Conservation (phyloP, 2,113 vertebrate genomes). For the Alectura lathami region DNA sequence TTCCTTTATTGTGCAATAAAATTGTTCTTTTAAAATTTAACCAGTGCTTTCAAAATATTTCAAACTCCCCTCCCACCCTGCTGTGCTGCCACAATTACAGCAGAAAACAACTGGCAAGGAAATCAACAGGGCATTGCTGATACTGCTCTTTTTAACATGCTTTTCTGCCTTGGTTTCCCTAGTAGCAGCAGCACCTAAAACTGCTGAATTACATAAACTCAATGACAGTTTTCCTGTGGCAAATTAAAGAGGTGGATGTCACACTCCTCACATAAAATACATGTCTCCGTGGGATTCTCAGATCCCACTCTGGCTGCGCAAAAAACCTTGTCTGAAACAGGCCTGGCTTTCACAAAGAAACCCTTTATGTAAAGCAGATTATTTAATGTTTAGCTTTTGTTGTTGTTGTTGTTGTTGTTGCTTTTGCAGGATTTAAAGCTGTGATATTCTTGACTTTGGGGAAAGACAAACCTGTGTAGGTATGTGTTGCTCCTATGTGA, state of each 20-base stretch:
- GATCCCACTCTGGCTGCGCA: rapidly evolving
- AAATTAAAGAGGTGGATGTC: neutral
- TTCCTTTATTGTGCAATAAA: conserved; percentile 51
- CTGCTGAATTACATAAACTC: neutral
- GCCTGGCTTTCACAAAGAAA: neutral
- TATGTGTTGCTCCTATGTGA: rapidly evolving
- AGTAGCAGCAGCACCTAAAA: neutral
- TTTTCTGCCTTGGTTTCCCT: neutral
- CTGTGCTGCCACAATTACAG: neutral
- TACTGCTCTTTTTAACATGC: neutral
- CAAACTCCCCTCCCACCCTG: neutral
- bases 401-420: neutral
- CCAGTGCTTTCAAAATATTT: conserved; percentile 34
- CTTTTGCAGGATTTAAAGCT: neutral
- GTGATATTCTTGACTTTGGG: neutral
- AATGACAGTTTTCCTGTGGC: neutral
- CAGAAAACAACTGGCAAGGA: neutral
- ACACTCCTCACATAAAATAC: neutral
- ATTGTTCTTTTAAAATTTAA: conserved; percentile 9
- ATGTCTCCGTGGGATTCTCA: neutral
- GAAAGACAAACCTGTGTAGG: neutral
- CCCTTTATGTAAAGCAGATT: neutral
- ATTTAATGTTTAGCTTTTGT: neutral
- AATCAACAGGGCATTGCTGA: neutral
- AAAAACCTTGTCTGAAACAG: neutral